Conservation (phyloP, 2,888 invertebrate species). For the Malacosoma neustria region DNA sequence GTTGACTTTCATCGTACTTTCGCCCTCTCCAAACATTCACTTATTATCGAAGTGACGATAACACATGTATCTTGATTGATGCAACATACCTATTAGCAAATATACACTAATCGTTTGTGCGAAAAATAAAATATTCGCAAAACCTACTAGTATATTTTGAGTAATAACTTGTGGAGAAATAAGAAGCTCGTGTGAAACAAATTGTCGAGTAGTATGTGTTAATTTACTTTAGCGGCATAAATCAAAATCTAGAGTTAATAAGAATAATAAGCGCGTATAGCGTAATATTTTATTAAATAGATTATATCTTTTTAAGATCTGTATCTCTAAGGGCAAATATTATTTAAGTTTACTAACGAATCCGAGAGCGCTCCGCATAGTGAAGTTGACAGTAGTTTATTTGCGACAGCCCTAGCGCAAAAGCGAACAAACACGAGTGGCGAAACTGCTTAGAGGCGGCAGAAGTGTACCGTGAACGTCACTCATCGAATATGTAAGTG, state of each 20-base stretch:
- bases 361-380: conserved; percentile 26
- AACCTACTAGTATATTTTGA: no score
- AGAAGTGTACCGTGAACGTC: no score
- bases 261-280: no score
- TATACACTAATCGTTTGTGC: not conserved
- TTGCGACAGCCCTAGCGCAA: conserved; percentile 30
- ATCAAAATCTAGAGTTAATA: no score
- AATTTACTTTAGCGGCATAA: no score
- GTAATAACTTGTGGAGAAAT: no score
- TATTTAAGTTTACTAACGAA: conserved; percentile 12
- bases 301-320: no score
- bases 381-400: conserved; percentile 25
- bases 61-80: conserved; percentile 1
- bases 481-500: conserved; percentile 27
- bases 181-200: no score
- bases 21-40: conserved; percentile 1
- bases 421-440: conserved; percentile 32
- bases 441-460: conserved; percentile 37
- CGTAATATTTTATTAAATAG: no score
- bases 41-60: conserved; percentile 4
- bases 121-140: not conserved
- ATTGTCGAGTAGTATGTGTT: no score
- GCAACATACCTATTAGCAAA: not conserved
- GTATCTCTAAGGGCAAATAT: no score
- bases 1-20: conserved; percentile 1